Evolutionary conservation across 2,797 vertebrate species (phyloP), one percentile per base, ranked within the genome.

Genomic region (Brachyrhaphis roseni): DNA sequence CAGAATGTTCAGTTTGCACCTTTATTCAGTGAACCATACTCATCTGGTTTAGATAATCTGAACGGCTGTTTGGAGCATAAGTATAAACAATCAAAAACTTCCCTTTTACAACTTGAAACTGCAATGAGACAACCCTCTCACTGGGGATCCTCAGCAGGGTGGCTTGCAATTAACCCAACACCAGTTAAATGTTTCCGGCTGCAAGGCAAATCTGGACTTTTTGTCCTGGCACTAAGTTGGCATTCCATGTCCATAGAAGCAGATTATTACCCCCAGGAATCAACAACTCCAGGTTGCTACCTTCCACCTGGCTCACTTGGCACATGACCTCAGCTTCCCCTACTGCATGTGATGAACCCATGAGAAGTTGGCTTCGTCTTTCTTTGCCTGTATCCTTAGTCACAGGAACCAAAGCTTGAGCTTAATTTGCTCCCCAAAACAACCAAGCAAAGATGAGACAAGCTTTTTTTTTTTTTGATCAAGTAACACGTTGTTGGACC

Each of bases 401-500:
- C 59, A 62, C 31, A 62, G 59, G 28, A 62, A 34, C 59, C 59
- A 62, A 62, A 62, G 31, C 59, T 66, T 66, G 62, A 66, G 34
- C 34, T 39, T 20, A 23, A 23, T 39, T 12, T 39, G 68, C 41
- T n/a, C 5, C 41, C 68, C 15, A 16, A n/a, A 43, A 15, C 39
- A 41, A 16, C 66, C 41, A 71, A 45, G 15, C 68, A 43, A 71
- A 43, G 68, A 68, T 26, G 10, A 75, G 49, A 70, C 73, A 80
- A 43, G 82, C 86, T 84, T 23, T 20, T 66, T 20, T 46, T 51
- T 18, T 53, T 31, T 89, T 90, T 88, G 64, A 76, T 87, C 79
- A 59, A 82, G 71, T 83, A 87, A 72, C 80, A 91, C 75, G 84
- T 82, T 87, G 78, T 93, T 89, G 74, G 75, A 88, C 66, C 71